phyloP scores from a whole-genome alignment of 2,888 invertebrate genomes.

The Eupsilia transversa region DNA sequence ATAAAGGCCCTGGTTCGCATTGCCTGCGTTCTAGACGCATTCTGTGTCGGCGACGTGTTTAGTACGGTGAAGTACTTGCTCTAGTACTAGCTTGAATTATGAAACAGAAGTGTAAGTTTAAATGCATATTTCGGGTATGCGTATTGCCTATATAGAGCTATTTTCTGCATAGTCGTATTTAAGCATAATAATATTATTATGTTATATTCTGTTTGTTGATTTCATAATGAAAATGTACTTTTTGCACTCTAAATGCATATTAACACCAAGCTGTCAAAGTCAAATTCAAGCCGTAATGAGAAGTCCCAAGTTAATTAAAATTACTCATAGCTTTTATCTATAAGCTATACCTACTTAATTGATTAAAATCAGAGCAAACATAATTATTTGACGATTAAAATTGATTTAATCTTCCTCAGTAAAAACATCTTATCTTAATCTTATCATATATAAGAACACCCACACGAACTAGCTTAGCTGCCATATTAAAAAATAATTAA shows the following conservation, averaged over 20 bases:
- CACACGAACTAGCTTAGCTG: slow-evolving; percentile 30
- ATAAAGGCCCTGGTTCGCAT: slow-evolving; percentile 65
- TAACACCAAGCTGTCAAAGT: background rate
- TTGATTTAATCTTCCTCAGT: slow-evolving; percentile 5
- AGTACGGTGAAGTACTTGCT: slow-evolving; percentile 43
- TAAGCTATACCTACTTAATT: background rate
- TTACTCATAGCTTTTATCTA: background rate
- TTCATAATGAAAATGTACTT: background rate
- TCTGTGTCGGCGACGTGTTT: slow-evolving; percentile 64
- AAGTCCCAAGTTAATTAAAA: background rate
- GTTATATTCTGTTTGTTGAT: background rate
- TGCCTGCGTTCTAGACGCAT: slow-evolving; percentile 63
- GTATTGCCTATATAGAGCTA: background rate
- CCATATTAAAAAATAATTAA: slow-evolving; percentile 59
- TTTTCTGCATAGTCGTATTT: background rate
- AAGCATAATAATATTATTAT: background rate
- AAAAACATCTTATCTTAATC: slow-evolving; percentile 22
- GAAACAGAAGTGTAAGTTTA: background rate
- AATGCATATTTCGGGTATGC: background rate
- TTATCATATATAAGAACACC: slow-evolving; percentile 47
- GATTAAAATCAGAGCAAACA: background rate
- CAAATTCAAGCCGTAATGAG: background rate
- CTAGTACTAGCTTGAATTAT: slow-evolving; percentile 26
- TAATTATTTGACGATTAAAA: slow-evolving; percentile 12
- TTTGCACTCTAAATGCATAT: background rate